phyloP scores from a whole-genome alignment of 2,888 invertebrate genomes.

The Cephus pulcher region DNA sequence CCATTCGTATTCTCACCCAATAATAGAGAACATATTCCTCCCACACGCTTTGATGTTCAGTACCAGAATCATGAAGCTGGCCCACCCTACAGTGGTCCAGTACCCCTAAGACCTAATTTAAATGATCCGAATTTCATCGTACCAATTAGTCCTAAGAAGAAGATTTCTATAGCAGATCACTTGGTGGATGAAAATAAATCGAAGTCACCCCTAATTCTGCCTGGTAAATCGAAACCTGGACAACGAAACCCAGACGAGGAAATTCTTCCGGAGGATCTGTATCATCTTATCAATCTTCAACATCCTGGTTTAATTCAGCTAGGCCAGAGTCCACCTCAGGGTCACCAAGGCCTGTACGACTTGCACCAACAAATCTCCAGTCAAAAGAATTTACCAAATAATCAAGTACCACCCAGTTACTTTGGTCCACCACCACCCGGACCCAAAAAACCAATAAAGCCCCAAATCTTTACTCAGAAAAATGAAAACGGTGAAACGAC shows the following conservation, averaged over 20 bases:
- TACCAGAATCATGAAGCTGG: slow-evolving; percentile 48
- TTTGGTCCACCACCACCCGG: slow-evolving; percentile 46
- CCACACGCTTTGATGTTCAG: slow-evolving; percentile 40
- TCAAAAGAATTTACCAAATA: slow-evolving; percentile 42
- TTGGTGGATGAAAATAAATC: slow-evolving; percentile 7
- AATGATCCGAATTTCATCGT: slow-evolving; percentile 11
- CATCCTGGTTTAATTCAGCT: slow-evolving; percentile 56
- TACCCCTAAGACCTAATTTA: not conserved
- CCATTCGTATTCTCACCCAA: slow-evolving; percentile 42
- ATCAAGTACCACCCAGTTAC: slow-evolving; percentile 43
- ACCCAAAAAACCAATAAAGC: slow-evolving; percentile 51
- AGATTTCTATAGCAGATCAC: slow-evolving; percentile 18
- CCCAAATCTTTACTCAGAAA: slow-evolving; percentile 56
- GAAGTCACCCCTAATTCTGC: slow-evolving; percentile 2
- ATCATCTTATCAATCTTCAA: slow-evolving; percentile 56
- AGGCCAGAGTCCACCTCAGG: slow-evolving; percentile 44
- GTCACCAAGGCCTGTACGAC: slow-evolving; percentile 54
- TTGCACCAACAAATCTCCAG: slow-evolving; percentile 53
- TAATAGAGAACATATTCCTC: slow-evolving; percentile 49
- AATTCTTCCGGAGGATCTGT: slow-evolving; percentile 52
- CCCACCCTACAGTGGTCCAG: slow-evolving; percentile 46
- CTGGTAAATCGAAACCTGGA: slow-evolving; percentile 37
- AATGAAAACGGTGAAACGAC: slow-evolving; percentile 60
- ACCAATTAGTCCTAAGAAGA: slow-evolving; percentile 43
- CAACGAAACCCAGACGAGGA: slow-evolving; percentile 41